These are phyloP conservation scores for Amazonetta brasiliensis DNA, from an alignment of 2,797 vertebrate genomes.

Conservation along the genomic window DNA sequence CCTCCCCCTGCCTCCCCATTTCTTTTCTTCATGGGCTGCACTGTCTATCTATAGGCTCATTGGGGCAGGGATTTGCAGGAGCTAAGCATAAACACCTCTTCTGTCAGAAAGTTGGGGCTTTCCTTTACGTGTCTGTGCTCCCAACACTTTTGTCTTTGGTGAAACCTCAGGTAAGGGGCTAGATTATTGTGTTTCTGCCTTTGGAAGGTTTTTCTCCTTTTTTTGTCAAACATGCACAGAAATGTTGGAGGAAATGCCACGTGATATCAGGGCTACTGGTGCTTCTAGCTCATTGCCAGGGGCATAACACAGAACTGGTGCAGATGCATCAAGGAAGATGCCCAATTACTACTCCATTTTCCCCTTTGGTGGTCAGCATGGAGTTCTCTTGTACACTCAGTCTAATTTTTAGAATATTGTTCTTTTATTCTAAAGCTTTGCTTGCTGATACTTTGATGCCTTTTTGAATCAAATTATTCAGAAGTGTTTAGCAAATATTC, in stretches of 20 bases:
- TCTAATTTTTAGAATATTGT: neutral
- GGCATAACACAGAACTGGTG: neutral
- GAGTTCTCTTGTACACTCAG: neutral
- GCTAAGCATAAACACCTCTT: neutral
- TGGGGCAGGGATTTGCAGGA: neutral
- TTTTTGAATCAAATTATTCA: neutral
- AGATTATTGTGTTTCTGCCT: neutral
- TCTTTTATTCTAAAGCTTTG: neutral
- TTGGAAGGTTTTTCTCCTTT: neutral
- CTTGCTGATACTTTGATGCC: neutral
- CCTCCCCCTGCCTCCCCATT: neutral
- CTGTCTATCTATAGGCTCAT: neutral
- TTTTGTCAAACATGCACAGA: neutral
- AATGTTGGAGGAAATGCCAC: neutral
- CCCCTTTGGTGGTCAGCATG: neutral
- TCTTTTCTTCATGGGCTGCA: neutral
- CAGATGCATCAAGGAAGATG: neutral
- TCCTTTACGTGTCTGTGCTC: neutral
- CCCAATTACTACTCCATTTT: neutral
- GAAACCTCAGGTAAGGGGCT: neutral
- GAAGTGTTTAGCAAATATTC: neutral
- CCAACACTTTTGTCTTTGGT: neutral
- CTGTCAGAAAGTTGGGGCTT: neutral
- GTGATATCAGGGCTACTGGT: neutral
- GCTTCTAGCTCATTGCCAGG: neutral